These are phyloP conservation scores for Parthenolecanium corni DNA, from an alignment of 2,888 invertebrate genomes.

Conservation along the genomic window DNA sequence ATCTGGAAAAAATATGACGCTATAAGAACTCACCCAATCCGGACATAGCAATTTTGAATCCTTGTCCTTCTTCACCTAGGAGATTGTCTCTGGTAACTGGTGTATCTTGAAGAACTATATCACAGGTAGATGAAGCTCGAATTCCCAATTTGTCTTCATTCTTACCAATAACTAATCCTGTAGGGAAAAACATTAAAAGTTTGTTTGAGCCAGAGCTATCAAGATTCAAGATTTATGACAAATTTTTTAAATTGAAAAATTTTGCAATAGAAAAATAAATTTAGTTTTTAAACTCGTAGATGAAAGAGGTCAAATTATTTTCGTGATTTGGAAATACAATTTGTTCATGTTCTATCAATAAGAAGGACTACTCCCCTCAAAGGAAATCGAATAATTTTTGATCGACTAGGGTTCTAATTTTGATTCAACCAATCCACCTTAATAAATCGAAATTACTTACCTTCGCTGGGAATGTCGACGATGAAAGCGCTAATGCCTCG, in stretches of 20 bases:
- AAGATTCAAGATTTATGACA: too few relatives aligned
- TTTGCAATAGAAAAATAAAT: neutral
- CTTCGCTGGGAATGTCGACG: conserved; percentile 51
- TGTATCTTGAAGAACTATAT: conserved; percentile 55
- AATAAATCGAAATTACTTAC: conserved; percentile 34
- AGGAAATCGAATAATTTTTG: too few relatives aligned
- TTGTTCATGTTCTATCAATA: too few relatives aligned
- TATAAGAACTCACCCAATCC: conserved; percentile 26
- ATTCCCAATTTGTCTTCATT: conserved; percentile 64
- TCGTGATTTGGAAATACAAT: too few relatives aligned
- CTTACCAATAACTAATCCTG: conserved; percentile 49
- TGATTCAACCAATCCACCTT: too few relatives aligned
- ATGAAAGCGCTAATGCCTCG: conserved; percentile 58
- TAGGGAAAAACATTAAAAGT: neutral
- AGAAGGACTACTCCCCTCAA: too few relatives aligned
- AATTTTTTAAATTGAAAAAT: neutral
- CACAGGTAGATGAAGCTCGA: conserved; percentile 58
- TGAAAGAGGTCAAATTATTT: too few relatives aligned
- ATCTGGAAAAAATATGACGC: too few relatives aligned
- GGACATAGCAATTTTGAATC: conserved; percentile 62
- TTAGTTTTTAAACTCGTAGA: neutral
- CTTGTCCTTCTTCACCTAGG: conserved; percentile 48
- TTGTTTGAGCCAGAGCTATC: too few relatives aligned
- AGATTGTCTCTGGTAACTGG: conserved; percentile 47
- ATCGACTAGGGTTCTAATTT: too few relatives aligned